These are phyloP conservation scores for Petromus typicus DNA, from an alignment of 2,113 vertebrate species.

Conservation along the genomic window DNA sequence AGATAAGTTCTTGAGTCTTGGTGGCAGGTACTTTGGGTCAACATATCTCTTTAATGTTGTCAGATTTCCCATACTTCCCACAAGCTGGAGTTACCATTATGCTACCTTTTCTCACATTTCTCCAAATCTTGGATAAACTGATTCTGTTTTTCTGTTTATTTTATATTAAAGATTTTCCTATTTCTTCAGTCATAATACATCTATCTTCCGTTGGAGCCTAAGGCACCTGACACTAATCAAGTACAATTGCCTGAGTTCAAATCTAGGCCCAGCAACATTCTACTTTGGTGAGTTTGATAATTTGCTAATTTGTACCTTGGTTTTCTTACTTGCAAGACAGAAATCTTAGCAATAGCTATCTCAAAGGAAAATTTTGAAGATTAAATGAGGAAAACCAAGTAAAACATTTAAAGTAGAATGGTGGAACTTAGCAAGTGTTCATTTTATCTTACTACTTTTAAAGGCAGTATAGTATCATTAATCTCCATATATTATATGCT, in stretches of 20 bases:
- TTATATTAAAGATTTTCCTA: neutral
- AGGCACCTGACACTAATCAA: neutral
- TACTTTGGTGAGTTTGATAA: neutral
- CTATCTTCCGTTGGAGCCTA: neutral
- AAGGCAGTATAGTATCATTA: conserved; percentile 1
- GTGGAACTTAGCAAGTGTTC: neutral
- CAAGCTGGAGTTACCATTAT: neutral
- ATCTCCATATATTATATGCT: neutral
- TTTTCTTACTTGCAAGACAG: conserved; percentile 46
- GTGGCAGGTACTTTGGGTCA: neutral
- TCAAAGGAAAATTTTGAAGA: neutral
- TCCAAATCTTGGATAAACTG: neutral
- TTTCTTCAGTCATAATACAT: neutral
- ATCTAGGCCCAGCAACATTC: neutral
- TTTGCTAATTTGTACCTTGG: neutral
- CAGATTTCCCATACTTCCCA: neutral
- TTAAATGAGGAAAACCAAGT: conserved; percentile 12
- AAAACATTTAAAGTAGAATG: conserved; percentile 10
- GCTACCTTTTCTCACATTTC: neutral
- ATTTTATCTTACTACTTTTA: neutral
- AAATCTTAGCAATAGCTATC: neutral
- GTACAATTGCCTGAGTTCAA: conserved; percentile 32
- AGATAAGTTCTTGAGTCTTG: conserved; percentile 3
- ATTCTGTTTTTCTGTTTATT: neutral
- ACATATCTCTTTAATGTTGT: neutral